A percentile compares a stretch with the other conserved stretches of the same genome.
Conservation (phyloP, 2,888 invertebrate species). For the Cactoblastis cactorum region DNA sequence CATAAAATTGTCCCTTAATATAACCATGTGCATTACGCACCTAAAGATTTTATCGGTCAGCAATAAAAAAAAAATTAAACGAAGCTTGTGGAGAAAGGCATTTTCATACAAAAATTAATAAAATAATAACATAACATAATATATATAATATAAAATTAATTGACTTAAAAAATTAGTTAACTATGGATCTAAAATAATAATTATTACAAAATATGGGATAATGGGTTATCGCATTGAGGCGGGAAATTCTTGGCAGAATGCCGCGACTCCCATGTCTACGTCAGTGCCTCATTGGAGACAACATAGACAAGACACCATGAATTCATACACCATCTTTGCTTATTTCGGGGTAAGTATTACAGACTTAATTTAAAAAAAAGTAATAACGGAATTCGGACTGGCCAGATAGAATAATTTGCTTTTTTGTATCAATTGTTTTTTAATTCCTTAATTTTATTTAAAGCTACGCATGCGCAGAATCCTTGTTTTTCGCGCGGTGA, state of each 20-base stretch:
- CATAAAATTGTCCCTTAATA: too few species aligned
- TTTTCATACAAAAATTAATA: too few species aligned
- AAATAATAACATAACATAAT: too few species aligned
- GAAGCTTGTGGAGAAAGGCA: too few species aligned
- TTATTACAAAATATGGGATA: constrained; percentile 3
- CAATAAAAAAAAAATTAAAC: too few species aligned
- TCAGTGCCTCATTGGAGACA: constrained; percentile 45
- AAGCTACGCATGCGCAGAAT: constrained; percentile 28
- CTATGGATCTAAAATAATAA: too few species aligned
- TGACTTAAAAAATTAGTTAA: too few species aligned
- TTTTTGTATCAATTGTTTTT: constrained; percentile 10
- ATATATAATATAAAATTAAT: too few species aligned
- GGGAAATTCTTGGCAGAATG: constrained; percentile 48
- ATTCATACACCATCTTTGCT: constrained; percentile 36
- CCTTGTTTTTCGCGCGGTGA: constrained; percentile 30
- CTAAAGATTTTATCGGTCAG: too few species aligned
- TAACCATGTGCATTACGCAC: too few species aligned
- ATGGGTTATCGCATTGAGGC: constrained; percentile 2
- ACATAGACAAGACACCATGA: constrained; percentile 55
- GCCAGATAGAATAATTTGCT: background rate
- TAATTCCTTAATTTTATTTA: constrained; percentile 18
- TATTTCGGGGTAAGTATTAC: constrained; percentile 57
- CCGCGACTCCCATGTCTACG: constrained; percentile 36
- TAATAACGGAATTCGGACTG: background rate
- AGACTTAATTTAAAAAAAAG: background rate